Evolutionary conservation across 2,888 invertebrate species (phyloP).

Genomic region (Apamea monoglypha): DNA sequence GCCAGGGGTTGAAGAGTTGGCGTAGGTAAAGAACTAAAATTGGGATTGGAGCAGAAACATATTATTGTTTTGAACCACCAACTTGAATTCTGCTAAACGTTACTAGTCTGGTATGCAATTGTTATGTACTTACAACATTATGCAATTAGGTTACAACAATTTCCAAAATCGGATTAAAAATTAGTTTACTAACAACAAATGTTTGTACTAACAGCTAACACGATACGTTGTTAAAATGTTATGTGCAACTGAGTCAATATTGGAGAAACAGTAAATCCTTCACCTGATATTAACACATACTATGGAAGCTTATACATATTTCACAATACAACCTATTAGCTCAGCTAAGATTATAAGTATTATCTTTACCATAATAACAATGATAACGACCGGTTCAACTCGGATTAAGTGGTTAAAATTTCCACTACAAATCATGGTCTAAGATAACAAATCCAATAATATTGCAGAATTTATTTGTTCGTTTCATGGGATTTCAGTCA

Average conservation of each 20-base stretch:
- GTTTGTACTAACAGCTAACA: constrained; percentile 32
- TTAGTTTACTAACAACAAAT: constrained; percentile 44
- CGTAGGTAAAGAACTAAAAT: neutral
- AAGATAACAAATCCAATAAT: constrained; percentile 48
- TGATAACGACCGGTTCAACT: constrained; percentile 73
- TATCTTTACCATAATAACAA: constrained; percentile 74
- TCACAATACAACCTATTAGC: constrained; percentile 75
- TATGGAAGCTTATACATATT: constrained; percentile 74
- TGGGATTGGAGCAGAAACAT: neutral
- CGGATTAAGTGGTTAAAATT: constrained; percentile 77
- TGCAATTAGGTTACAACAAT: constrained; percentile 9
- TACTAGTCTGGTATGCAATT: neutral
- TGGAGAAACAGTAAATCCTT: constrained; percentile 73
- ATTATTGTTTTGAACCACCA: neutral
- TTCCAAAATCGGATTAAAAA: constrained; percentile 43
- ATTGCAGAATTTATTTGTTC: constrained; percentile 37
- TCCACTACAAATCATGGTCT: constrained; percentile 77
- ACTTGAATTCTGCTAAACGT: neutral
- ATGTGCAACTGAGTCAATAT: constrained; percentile 72
- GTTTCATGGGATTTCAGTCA: neutral
- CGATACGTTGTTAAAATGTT: constrained; percentile 47
- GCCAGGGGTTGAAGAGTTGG: neutral
- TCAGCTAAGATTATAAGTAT: constrained; percentile 75
- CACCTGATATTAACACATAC: constrained; percentile 63
- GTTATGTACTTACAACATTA: constrained; percentile 15